Conservation (phyloP, 1,140 invertebrate species). For the Leptopilina boulardi region DNA sequence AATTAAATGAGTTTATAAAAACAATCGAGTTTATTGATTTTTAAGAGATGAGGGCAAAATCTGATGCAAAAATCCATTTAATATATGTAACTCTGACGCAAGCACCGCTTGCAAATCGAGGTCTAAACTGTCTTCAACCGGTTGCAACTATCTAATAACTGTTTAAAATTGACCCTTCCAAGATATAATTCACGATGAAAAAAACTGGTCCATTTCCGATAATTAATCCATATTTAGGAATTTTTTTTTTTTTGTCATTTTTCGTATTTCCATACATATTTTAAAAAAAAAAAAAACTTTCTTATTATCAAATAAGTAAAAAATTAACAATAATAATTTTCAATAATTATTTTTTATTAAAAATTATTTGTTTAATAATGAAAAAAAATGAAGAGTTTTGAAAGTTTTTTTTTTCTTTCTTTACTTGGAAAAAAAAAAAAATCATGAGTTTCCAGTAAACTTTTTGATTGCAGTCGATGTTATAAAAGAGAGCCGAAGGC, state of each 20-base stretch:
- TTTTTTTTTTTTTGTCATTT: not conserved
- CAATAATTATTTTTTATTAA: too few species aligned
- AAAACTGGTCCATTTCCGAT: not conserved
- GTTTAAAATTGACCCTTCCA: constrained; percentile 59
- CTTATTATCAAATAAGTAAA: too few species aligned
- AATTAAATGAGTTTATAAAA: not conserved
- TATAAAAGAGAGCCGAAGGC: too few species aligned
- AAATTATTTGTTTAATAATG: too few species aligned
- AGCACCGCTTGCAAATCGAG: constrained; percentile 29
- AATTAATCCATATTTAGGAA: not conserved
- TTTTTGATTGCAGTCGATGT: too few species aligned
- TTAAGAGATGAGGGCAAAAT: not conserved
- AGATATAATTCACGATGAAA: constrained; percentile 24
- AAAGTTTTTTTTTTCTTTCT: not conserved
- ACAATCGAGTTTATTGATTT: not conserved
- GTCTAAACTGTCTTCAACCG: constrained; percentile 62
- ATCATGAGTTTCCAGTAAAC: too few species aligned
- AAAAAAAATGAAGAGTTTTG: too few species aligned
- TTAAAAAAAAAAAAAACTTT: not conserved
- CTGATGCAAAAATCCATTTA: constrained; percentile 21
- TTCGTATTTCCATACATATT: not conserved
- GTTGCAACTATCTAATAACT: constrained; percentile 63
- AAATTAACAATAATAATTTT: too few species aligned
- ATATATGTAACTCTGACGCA: constrained; percentile 37
- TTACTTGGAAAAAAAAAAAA: too few species aligned